A percentile compares a stretch with the other conserved stretches of the same genome.
Evolutionary conservation across 2,113 vertebrate genomes (phyloP).

Genomic region (Oncorhynchus masou): DNA sequence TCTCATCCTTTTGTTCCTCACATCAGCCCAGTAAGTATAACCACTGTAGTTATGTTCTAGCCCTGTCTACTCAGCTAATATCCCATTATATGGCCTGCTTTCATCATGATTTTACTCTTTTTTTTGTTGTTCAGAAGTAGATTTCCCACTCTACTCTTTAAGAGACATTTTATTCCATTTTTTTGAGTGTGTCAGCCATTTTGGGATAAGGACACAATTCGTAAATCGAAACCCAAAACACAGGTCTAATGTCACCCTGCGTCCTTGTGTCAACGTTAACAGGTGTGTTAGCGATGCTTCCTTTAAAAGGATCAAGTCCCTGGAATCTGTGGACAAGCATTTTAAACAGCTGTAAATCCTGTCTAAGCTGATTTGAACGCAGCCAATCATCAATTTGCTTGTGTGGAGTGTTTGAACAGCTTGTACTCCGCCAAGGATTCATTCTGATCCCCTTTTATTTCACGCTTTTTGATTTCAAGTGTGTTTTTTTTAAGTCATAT

Average conservation of each 20-base stretch:
- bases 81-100: background rate
- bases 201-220: no score
- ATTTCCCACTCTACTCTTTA: background rate
- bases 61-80: background rate
- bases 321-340: background rate
- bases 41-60: background rate
- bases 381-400: background rate
- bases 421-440: background rate
- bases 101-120: background rate
- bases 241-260: background rate
- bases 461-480: slow-evolving; percentile 10
- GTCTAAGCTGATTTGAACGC: slow-evolving; percentile 4
- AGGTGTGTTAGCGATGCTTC: slow-evolving; percentile 15
- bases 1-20: background rate
- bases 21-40: background rate
- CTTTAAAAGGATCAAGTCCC: background rate
- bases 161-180: no score
- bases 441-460: background rate
- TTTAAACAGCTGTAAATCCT: background rate
- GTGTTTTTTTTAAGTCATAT: background rate
- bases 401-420: background rate
- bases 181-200: no score
- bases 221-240: background rate
- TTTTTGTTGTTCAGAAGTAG: background rate
- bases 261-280: background rate